Evolutionary conservation across 2,113 vertebrate species (phyloP).

Genomic region (Corapipo altera): DNA sequence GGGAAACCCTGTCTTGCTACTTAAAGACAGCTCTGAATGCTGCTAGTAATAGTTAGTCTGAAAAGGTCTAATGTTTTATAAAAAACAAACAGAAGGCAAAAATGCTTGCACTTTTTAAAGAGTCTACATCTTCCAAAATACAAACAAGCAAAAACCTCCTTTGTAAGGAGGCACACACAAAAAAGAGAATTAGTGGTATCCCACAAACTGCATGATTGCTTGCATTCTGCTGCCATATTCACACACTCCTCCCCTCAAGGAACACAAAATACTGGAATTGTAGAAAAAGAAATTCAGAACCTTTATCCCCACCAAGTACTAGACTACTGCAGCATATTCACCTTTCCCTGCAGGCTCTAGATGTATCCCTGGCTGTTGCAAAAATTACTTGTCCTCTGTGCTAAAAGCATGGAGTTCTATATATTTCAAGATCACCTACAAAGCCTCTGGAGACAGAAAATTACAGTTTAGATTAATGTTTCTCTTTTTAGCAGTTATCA

Average conservation of each 20-base stretch:
- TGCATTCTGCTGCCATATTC: background rate
- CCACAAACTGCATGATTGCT: background rate
- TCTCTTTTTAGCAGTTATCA: background rate
- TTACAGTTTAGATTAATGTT: background rate
- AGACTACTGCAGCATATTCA: background rate
- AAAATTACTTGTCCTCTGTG: background rate
- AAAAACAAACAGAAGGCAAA: background rate
- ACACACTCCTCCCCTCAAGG: background rate
- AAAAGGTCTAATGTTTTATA: background rate
- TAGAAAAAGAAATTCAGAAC: background rate
- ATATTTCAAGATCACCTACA: background rate
- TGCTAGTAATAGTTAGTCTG: background rate
- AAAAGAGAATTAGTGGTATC: conserved; percentile 26
- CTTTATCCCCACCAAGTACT: background rate
- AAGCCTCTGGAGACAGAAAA: background rate
- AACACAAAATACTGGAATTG: background rate
- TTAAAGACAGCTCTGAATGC: background rate
- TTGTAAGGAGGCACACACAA: background rate
- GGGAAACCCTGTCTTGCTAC: background rate
- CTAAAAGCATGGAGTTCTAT: background rate
- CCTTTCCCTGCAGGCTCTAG: background rate
- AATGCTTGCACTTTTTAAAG: background rate
- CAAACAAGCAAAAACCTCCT: conserved; percentile 16
- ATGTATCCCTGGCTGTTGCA: background rate
- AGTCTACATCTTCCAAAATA: background rate